Evolutionary conservation across 1,140 invertebrate species (phyloP), one percentile per base, ranked within the genome.

Genomic region (Hestina assimilis): DNA sequence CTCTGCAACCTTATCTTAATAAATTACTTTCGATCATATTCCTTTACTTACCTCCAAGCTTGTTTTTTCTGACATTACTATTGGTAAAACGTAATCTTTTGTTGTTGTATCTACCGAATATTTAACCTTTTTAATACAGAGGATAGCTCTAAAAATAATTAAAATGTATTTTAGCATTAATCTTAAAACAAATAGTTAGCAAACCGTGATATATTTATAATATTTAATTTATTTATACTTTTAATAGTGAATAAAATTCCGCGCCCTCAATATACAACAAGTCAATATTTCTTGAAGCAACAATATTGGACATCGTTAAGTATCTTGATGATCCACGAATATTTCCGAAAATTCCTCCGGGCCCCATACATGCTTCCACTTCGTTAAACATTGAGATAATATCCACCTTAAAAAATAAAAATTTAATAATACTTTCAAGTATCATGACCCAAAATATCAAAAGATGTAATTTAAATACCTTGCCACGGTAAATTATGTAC

Each of bases 401-500:
- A 29, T 87, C 84, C 38, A 87, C 84, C 84, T 87, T 51, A 19
- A 56, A 65, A 53, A 50, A 17, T 6, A 29, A 23, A 28, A 12
- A 5, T 50, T 46, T 8, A 50, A 11, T 31, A 31, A 40, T 40
- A 26, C 33, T 23, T 41, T 24, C 17, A 19, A 47, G 9, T 47
- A 21, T 14, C 7, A 15, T 12, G 33, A 55, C 31, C 43, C 14
- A 38, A 28, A 52, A 40, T 19, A 38, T 38, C 33, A 42, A 52
- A 42, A 42, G n/a, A 9, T 14, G 20, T 20, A 21, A 29, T 46
- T 31, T 46, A 53, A 62, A 67, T 61, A 87, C 84, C 69, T 87
- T 86, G 53, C 84, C 84, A 42, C 84, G 69, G 52, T 85, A 87
- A 57, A 87, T 87, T 20, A 87, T 87, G 50, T 77, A 84, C 76